Evolutionary conservation across 2,797 vertebrate genomes (phyloP).

Genomic region (Rhynchonycteris naso): DNA sequence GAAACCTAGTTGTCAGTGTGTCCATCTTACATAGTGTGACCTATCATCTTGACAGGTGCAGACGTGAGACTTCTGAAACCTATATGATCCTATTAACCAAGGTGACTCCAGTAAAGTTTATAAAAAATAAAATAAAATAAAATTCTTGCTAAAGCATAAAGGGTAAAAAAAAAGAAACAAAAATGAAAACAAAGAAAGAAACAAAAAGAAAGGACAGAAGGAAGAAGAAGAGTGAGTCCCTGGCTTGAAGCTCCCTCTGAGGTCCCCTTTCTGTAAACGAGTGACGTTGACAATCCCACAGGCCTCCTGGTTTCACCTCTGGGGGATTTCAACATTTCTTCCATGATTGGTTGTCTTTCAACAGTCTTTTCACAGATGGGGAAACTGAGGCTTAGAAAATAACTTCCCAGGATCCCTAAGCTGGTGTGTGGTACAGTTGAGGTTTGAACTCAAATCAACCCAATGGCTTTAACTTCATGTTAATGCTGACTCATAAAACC

Average conservation of each 20-base stretch:
- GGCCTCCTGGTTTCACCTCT: background rate
- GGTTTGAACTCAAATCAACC: background rate
- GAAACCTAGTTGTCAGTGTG: background rate
- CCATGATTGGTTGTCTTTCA: background rate
- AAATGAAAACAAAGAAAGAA: too few relatives aligned
- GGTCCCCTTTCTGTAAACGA: background rate
- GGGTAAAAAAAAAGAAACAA: too few relatives aligned
- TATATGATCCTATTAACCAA: too few relatives aligned
- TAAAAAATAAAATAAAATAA: too few relatives aligned
- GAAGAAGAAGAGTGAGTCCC: background rate
- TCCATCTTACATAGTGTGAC: too few relatives aligned
- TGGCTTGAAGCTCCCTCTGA: background rate
- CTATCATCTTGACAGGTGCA: background rate
- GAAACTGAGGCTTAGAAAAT: conserved; percentile 12
- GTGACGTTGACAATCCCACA: background rate
- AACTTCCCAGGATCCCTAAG: background rate
- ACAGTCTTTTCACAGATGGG: background rate
- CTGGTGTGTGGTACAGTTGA: background rate
- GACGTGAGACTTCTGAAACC: background rate
- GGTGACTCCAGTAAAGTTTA: too few relatives aligned
- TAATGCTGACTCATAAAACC: conserved; percentile 7
- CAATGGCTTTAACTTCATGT: background rate
- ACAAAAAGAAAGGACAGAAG: too few relatives aligned
- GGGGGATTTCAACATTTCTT: background rate
- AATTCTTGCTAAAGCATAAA: too few relatives aligned